Base-by-base conservation (phyloP, 2,888 invertebrate species). In the Hylaea fasciaria region DNA sequence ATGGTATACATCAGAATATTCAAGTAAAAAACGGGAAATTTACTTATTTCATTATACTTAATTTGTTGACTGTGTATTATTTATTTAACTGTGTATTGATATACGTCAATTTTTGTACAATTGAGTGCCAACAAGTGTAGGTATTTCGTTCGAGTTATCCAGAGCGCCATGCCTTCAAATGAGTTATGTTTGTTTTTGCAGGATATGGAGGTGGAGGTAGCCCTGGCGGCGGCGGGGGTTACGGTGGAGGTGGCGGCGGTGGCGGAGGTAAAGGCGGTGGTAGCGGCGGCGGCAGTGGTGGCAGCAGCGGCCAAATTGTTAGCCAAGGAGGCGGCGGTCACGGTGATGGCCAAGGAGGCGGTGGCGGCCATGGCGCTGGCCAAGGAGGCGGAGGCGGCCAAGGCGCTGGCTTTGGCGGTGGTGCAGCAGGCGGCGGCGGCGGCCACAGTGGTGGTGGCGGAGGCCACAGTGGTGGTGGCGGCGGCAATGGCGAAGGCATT, bases 391-490 rank as follows among this genome's bases (percentile, higher is more conserved):
- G 35, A n/a, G 67, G 71, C 10, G 56, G 66, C 0, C 62, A 66
- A 0, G 64, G 70, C 32, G 69, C 68, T 8, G 66, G 67, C 0
- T 68, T 72, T 0, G 60, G 64, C 5, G 62, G 71, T 0, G 74
- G 75, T 2, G 56, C 0, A 48, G 58, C 0, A n/a, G 51, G 65
- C 11, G 67, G 71, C 1, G 50, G 62, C 9, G 67, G 77, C 11
- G 44, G 40, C 1, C 69, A 76, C 5, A 75, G 80, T 66, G 80
- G 83, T 62, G 82, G 84, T 0, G 69, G 74, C 7, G 67, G 71
- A 7, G 63, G 49, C 0, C 56, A 64, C 4, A 41, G 54, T 1
- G 46, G 57, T 7, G 61, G 58, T 17, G 50, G 35, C 13, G 67
- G 71, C 10, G 56, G 66, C 0, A 62, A 66, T 0, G 64, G 70